Base-by-base conservation (phyloP, 2,113 vertebrate genomes). In the Indicator maculatus region DNA sequence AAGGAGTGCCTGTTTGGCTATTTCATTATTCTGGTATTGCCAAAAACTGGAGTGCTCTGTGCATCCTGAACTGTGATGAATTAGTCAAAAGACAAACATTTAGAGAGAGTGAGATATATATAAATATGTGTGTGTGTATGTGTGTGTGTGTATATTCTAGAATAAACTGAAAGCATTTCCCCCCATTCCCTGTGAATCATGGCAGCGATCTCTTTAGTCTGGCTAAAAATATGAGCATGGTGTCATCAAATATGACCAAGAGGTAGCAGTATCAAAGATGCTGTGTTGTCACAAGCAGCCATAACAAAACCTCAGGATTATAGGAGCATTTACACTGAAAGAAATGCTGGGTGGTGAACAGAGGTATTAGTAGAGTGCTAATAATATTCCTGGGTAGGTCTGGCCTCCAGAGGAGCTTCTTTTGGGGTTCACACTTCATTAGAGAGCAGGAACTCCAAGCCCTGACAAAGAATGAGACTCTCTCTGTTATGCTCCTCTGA, bases 1-100 rank as follows among this genome's bases (percentile, higher is more conserved):
- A 60, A 85, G 60, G 58, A 83, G 31, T 36, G 28, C 66, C 91
- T 88, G 73, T 88, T 93, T 91, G 90, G 86, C 70, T 96, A 65
- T 90, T 92, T 81, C 70, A 15, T 89, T 91, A 65, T 38, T 19
- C 64, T 63, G n/a, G 7, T 50, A 50, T 30, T 88, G 53, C 36
- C 44, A 72, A 72, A 86, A 83, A 16, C 27, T 18, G 12, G 30
- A 47, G 55, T 50, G 41, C 11, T 71, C 74, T 78, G n/a, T 81
- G 33, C 30, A 72, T 83, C 56, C 73, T 90, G 58, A 89, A 75
- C 76, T 88, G 21, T 63, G 73, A 89, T 31, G 81, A 90, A 86
- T 52, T 31, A 83, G 56, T 73, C 24, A 86, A 77, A 73, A 83
- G 69, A 56, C 24, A 81, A 65, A 89, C 53, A 28, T 28, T 26